Conservation (phyloP, 1,140 invertebrate genomes). For the Sycobia sp. region DNA sequence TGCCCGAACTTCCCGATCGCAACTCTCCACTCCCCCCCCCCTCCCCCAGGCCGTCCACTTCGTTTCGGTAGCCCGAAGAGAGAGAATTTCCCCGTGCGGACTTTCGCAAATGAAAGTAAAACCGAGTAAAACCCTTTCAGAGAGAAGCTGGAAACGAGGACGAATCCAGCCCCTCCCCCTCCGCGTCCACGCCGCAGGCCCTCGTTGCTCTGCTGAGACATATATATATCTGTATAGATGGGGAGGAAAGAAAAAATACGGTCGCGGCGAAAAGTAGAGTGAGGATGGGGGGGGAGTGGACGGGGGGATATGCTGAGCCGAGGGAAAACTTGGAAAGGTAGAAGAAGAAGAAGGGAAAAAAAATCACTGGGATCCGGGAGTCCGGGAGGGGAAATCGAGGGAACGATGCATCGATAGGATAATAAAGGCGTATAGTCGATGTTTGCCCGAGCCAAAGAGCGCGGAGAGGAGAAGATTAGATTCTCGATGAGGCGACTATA, state of each 20-base stretch:
- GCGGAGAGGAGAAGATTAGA: not conserved
- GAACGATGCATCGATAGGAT: slow-evolving; percentile 1
- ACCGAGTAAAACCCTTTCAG: too few species aligned
- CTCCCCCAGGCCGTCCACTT: too few species aligned
- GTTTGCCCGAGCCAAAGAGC: not conserved
- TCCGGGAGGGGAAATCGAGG: not conserved
- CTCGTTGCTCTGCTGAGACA: not conserved
- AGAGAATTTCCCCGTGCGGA: not conserved
- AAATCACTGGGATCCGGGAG: not conserved
- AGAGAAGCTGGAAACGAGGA: too few species aligned
- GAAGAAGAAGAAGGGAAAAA: not conserved
- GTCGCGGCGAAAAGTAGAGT: not conserved
- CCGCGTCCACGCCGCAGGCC: too few species aligned
- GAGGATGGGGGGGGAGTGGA: too few species aligned
- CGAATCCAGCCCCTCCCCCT: too few species aligned
- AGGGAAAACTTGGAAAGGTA: too few species aligned
- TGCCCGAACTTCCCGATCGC: not conserved
- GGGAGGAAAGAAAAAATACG: not conserved
- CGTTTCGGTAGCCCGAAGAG: too few species aligned
- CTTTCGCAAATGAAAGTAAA: slow-evolving; percentile 31
- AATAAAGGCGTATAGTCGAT: slow-evolving; percentile 14
- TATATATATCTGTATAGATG: too few species aligned
- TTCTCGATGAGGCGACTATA: too few species aligned
- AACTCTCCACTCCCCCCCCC: too few species aligned
- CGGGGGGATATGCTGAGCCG: too few species aligned